Evolutionary conservation across 2,113 vertebrate species (phyloP).

Genomic region (Heteronetta atricapilla): DNA sequence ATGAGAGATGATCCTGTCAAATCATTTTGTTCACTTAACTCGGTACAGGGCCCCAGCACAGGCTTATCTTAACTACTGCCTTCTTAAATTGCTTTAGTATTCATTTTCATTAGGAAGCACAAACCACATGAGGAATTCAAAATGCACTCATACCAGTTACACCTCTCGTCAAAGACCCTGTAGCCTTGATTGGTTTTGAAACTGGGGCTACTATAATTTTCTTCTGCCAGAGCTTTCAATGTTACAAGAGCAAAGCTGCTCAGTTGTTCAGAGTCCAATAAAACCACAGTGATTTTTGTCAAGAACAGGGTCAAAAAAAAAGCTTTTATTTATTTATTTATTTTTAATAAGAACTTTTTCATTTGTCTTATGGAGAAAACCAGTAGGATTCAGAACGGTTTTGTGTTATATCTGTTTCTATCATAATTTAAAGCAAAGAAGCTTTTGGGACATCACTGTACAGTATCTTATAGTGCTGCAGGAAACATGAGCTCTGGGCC

Average conservation of each 20-base stretch:
- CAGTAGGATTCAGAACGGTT: not conserved
- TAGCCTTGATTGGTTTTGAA: not conserved
- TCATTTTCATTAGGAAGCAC: not conserved
- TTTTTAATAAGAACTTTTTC: not conserved
- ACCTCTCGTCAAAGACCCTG: not conserved
- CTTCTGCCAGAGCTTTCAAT: not conserved
- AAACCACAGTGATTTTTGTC: not conserved
- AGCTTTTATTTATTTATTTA: not conserved
- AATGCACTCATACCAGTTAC: not conserved
- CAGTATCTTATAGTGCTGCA: not conserved
- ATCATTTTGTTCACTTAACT: not conserved
- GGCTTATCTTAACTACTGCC: not conserved
- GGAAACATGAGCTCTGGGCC: not conserved
- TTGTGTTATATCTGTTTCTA: not conserved
- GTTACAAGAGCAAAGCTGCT: not conserved
- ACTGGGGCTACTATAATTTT: not conserved
- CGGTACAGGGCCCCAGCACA: not conserved
- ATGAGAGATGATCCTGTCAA: not conserved
- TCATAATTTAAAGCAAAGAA: not conserved
- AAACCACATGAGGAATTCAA: not conserved
- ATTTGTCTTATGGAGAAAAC: not conserved
- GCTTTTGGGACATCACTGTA: fast-evolving
- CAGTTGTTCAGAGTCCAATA: not conserved
- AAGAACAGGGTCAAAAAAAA: not conserved
- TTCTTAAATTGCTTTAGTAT: not conserved